Evolutionary conservation across 2,888 invertebrate genomes (phyloP), one percentile per base, ranked within the genome.

Genomic region (Coecobrya sp.): DNA sequence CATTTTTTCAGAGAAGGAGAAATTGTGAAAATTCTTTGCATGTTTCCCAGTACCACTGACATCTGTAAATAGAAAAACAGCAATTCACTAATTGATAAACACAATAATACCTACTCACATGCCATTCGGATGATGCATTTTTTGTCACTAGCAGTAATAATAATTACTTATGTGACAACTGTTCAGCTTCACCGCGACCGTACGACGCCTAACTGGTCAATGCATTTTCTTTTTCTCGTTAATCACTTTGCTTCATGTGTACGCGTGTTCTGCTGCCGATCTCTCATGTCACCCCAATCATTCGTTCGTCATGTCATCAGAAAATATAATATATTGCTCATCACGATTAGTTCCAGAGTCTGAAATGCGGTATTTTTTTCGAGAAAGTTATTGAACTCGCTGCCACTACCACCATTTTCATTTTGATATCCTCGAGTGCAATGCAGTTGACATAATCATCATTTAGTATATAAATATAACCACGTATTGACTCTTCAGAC

Each of bases 1-100:
- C 79, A 95, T 89, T 86, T 95, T 94, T 73, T 95, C 94, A 42
- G 95, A 94, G 91, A 95, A 95, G 13, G 92, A 93, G 59, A 95
- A 95, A 82, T 94, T 94, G 76, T 94, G 94, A 11, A 94, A 86
- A 27, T 36, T 81, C 86, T 81, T 91, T 22, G 85, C 27, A 45
- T 52, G 68, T 25, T 89, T 93, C 16, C 92, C 89, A 16, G 4
- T 4, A 19, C 36, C 19, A 0, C 59, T 22, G 27, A 42, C 13
- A 36, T 59, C 82, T 82, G 42, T 82, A 55, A 10, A 82, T n/a
- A 22, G 22, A 82, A 81, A 55, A 81, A 22, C 49, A 81, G 16
- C 13, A 76, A 25, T 25, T 13, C 27, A 10, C 5, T 68, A 68
- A 30, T 27, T 68, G 36, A 36, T 36, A 36, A 4, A 7, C 36